Conservation (phyloP, 2,888 invertebrate genomes). For the Xestia c-nigrum region DNA sequence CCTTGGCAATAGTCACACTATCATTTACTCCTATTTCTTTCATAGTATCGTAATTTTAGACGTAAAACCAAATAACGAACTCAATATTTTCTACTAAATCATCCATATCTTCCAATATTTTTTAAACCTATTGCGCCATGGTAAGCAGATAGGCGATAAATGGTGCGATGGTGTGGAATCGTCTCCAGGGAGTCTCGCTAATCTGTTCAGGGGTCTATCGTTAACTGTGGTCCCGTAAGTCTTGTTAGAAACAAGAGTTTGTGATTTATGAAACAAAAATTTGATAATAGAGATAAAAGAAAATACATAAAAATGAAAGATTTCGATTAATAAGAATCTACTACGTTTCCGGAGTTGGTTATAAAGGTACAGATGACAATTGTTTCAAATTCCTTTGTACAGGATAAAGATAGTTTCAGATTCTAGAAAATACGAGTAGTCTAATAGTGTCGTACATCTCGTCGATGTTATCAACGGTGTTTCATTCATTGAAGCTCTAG, state of each 20-base stretch:
- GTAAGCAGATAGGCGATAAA: slow-evolving; percentile 73
- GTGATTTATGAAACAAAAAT: slow-evolving; percentile 1
- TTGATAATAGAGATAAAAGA: no score
- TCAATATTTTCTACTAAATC: slow-evolving; percentile 16
- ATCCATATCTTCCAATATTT: slow-evolving; percentile 20
- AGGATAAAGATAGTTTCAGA: no score
- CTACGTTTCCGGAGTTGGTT: neutral
- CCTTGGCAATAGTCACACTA: no score
- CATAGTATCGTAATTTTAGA: neutral
- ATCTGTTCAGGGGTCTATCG: slow-evolving; percentile 75
- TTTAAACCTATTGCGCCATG: slow-evolving; percentile 45
- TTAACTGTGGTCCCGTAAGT: slow-evolving; percentile 61
- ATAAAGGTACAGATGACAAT: neutral
- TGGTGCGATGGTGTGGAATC: slow-evolving; percentile 70
- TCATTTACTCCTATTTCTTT: no score
- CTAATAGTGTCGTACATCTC: no score
- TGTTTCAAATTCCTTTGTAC: no score
- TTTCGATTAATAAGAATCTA: neutral
- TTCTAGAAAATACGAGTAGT: no score
- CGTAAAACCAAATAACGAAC: neutral
- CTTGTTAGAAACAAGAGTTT: slow-evolving; percentile 35
- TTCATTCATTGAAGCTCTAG: no score
- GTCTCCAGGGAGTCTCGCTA: slow-evolving; percentile 73
- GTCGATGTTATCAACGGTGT: no score
- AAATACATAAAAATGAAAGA: neutral